These are phyloP conservation scores for Acanthis flammea DNA, from an alignment of 2,797 vertebrate species.

Conservation along the genomic window DNA sequence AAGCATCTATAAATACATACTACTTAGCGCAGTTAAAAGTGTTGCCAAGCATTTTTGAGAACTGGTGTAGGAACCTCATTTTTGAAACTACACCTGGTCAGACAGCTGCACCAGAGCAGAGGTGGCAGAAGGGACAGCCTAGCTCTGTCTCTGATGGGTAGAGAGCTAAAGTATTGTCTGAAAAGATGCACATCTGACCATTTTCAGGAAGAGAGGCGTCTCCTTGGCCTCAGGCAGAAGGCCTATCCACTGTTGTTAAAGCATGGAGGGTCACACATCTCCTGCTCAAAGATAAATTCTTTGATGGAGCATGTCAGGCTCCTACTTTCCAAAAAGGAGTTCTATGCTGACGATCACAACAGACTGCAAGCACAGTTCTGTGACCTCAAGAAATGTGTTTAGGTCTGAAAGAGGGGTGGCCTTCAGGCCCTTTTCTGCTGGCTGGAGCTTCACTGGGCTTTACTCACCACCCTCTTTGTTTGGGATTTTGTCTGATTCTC, in stretches of 20 bases:
- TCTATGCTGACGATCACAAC: not conserved
- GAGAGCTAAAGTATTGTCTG: not conserved
- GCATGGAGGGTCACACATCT: fast-evolving
- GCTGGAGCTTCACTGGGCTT: not conserved
- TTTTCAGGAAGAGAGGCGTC: not conserved
- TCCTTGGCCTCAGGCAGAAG: not conserved
- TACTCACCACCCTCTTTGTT: not conserved
- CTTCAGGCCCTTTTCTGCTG: not conserved
- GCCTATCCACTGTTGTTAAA: not conserved
- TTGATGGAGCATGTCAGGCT: not conserved
- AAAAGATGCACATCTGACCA: not conserved
- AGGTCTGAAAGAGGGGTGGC: not conserved
- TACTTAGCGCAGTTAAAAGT: not conserved
- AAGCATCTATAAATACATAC: not conserved
- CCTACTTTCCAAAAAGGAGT: not conserved
- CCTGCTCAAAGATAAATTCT: not conserved
- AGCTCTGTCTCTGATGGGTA: not conserved
- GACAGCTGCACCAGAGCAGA: not conserved
- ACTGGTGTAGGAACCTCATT: not conserved
- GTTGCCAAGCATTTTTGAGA: not conserved
- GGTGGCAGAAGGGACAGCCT: not conserved
- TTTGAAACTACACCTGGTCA: not conserved
- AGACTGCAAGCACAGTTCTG: not conserved
- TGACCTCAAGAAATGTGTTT: not conserved
- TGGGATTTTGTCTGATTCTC: not conserved